These are phyloP conservation scores for Sebastes ruberrimus DNA, from an alignment of 2,797 vertebrate species.

Conservation along the genomic window DNA sequence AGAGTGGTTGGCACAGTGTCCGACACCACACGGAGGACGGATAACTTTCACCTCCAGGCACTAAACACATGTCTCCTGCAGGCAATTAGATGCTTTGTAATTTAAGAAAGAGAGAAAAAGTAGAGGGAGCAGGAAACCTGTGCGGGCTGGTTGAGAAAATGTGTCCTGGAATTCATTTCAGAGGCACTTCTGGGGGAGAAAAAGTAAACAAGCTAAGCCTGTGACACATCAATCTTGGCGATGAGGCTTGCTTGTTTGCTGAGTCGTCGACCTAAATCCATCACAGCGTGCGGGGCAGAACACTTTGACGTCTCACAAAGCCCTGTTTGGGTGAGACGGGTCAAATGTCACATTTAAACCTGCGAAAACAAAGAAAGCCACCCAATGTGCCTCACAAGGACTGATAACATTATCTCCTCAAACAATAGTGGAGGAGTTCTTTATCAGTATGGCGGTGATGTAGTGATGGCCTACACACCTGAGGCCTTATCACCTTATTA, in stretches of 20 bases:
- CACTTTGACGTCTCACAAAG: slow-evolving; percentile 19
- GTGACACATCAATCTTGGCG: slow-evolving; percentile 17
- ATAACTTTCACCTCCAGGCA: slow-evolving; percentile 63
- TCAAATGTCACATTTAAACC: slow-evolving; percentile 48
- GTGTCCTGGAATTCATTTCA: neutral
- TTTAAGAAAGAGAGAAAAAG: slow-evolving; percentile 28
- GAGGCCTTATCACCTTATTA: slow-evolving; percentile 16
- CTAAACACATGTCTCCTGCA: slow-evolving; percentile 41
- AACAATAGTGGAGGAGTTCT: slow-evolving; percentile 33
- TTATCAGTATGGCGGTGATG: slow-evolving; percentile 34
- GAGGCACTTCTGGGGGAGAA: neutral
- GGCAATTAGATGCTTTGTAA: slow-evolving; percentile 55
- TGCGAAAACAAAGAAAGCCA: slow-evolving; percentile 27
- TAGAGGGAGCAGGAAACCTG: slow-evolving; percentile 16
- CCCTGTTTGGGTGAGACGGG: slow-evolving; percentile 17
- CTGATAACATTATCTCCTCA: slow-evolving; percentile 33
- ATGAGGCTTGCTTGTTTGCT: slow-evolving; percentile 37
- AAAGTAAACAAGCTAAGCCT: slow-evolving; percentile 19
- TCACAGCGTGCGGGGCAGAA: neutral
- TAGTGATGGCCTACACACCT: slow-evolving; percentile 21
- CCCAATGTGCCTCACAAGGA: slow-evolving; percentile 7
- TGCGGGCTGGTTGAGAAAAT: slow-evolving; percentile 28
- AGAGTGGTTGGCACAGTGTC: slow-evolving; percentile 49
- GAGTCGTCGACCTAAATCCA: slow-evolving; percentile 34
- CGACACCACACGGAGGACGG: slow-evolving; percentile 21